Evolutionary conservation across 2,888 invertebrate species (phyloP).

Genomic region (Pseudococcus jackbeardsleyi): DNA sequence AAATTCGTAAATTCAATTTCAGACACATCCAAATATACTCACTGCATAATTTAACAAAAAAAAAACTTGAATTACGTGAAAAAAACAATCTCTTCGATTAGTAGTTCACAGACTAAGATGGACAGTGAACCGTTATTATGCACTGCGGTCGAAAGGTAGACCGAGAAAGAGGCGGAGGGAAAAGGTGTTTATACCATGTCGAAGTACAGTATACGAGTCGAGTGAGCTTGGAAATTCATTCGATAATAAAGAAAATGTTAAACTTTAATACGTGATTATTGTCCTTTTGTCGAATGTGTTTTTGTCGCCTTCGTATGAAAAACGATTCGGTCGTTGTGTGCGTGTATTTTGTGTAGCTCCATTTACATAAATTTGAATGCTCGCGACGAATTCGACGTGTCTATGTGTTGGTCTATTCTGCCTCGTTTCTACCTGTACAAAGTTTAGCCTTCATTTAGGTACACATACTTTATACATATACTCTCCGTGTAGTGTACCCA

Average conservation of each 20-base stretch:
- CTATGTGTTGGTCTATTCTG: not conserved
- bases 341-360: not conserved
- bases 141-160: not conserved
- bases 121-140: not conserved
- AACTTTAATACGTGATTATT: conserved; percentile 56
- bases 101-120: not conserved
- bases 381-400: not conserved
- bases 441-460: conserved; percentile 26
- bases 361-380: conserved; percentile 32
- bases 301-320: conserved; percentile 42
- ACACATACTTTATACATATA: not conserved
- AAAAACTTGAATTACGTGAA: not conserved
- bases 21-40: not conserved
- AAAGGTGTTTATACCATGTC: not conserved
- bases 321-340: conserved; percentile 14
- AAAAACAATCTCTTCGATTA: not conserved
- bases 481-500: not conserved
- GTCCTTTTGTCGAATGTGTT: conserved; percentile 49
- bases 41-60: not conserved
- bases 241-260: conserved; percentile 42
- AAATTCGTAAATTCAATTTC: too few species aligned
- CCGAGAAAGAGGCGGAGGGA: not conserved
- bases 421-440: not conserved
- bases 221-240: conserved; percentile 1
- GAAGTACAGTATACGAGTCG: not conserved